Percentiles rank a stretch among this genome's conserved stretches.
phyloP scores from a whole-genome alignment of 2,113 vertebrate genomes.

The Barnardius zonarius region DNA sequence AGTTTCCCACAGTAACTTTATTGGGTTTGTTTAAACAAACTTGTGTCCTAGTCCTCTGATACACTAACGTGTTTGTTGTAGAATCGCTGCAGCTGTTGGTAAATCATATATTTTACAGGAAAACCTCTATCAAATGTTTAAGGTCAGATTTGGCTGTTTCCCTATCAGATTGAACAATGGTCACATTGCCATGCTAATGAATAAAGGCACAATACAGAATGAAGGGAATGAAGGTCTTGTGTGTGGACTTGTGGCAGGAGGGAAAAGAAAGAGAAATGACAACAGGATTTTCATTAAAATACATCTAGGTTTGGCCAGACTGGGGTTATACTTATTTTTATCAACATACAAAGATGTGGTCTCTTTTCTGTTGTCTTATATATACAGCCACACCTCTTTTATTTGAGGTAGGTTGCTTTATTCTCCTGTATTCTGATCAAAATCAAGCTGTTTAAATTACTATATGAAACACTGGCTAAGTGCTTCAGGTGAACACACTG shows the following conservation, averaged over 20 bases:
- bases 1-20: background rate
- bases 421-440: background rate
- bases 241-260: background rate
- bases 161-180: background rate
- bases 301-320: background rate
- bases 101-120: background rate
- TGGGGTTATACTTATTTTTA: background rate
- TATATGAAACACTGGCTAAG: background rate
- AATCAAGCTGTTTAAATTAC: background rate
- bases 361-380: background rate
- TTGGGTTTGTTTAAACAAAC: constrained; percentile 28
- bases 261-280: background rate
- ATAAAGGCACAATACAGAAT: fast-evolving
- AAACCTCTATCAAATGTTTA: background rate
- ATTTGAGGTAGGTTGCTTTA: background rate
- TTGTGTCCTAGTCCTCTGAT: background rate
- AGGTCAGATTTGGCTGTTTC: background rate
- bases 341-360: background rate
- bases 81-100: background rate
- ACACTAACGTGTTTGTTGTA: background rate
- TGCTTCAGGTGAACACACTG: background rate
- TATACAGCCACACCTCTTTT: background rate
- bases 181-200: background rate
- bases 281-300: background rate
- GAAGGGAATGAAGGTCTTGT: background rate